Evolutionary conservation across 2,113 vertebrate genomes (phyloP), one percentile per base, ranked within the genome.

Genomic region (Ochotona princeps): DNA sequence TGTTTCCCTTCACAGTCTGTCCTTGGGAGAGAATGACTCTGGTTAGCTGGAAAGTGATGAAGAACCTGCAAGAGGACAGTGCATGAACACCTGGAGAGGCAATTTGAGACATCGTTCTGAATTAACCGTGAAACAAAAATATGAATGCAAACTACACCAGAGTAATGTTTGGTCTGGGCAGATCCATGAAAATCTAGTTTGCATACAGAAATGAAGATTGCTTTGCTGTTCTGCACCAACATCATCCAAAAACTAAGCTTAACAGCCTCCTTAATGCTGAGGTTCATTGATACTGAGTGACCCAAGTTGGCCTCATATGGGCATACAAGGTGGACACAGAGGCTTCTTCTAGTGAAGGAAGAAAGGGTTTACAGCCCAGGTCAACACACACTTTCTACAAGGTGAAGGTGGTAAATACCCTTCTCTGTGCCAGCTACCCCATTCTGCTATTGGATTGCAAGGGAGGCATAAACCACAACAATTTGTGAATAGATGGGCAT

Each of bases 131-230:
- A 84, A 90, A 72, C 76, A 92, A 67, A 96, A 93, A 66, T 51
- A 18, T 70, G 74, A 60, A 94, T 96, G 96, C 96, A 97, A 95
- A 96, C 8, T 7, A 38, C 5, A 1, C 1, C 18, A 66, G 90
- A 69, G 73, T 44, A 28, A 54, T 20, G 30, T 69, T 87, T 84
- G 20, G 35, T 6, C 2, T 1, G 72, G 49, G 70, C 74, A 72
- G 74, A 88, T 5, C 21, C 10, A 25, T 7, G 83, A 6, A 76
- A 84, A 63, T 69, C 32, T 49, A 5, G 32, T 89, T 96, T 92
- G 76, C 83, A 87, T 93, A 93, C 61, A 89, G 47, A 97, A 97
- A 93, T 89, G 1, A 0, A 57, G 84, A 26, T 17, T 38, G 57
- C 20, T 60, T 83, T 81, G 69, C 47, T 66, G 89, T 60, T 26